Base-by-base conservation (phyloP, 2,113 vertebrate species). In the Psophia crepitans region DNA sequence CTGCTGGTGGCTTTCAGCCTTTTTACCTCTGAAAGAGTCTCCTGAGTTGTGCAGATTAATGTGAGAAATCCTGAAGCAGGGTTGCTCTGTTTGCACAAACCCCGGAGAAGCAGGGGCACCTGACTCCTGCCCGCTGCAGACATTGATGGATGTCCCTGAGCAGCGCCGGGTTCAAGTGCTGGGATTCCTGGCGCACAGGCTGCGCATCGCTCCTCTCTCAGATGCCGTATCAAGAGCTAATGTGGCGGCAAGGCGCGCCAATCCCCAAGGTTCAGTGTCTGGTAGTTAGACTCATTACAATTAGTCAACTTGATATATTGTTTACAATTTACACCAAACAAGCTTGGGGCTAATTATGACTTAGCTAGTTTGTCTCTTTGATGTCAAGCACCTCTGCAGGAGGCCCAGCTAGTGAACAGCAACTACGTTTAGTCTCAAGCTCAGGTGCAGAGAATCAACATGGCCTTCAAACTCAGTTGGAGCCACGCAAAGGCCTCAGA, bases 221-320 rank as follows among this genome's bases (percentile, higher is more conserved):
- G 43, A 24, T 33, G 61, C 80, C 26, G 6, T 4, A 58, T 37
- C 65, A 17, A 35, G 28, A 28, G 70, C 87, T 89, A 92, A 90
- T 48, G 93, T 5, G 75, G 84, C 37, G 84, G 69, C 90, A 58
- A 49, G 75, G 57, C 85, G 27, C 64, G 80, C 93, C 82, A 46
- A 43, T 84, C 96, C 96, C 94, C 33, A 9, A 91, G 94, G 94
- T 32, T 89, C 84, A 8, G 77, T 66, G 91, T 96, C 96, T 97
- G 96, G 48, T 87, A 86, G 87, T 94, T 44, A 68, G 91, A 64
- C 93, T 96, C 97, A 96, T 97, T 96, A 95, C 96, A 97, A 98
- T 97, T 97, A 97, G 96, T 97, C 96, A 96, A 97, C 89, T 94
- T 97, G 94, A 97, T 97, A 92, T 95, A 98, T 97, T 96, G 96